Evolutionary conservation across 2,113 vertebrate genomes (phyloP), one percentile per base, ranked within the genome.

Genomic region (Sigmodon hispidus): DNA sequence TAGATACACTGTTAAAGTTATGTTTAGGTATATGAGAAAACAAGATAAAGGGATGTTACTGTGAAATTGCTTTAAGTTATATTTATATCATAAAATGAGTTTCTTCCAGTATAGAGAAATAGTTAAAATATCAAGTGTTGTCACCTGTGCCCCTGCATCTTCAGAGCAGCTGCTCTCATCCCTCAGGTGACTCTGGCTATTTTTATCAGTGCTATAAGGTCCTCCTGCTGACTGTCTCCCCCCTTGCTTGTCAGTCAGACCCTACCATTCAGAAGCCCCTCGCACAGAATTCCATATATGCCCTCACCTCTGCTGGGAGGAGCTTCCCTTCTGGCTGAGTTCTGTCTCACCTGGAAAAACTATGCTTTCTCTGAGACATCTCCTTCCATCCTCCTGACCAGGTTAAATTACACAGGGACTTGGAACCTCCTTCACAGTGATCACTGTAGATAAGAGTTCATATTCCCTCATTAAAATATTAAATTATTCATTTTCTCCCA

Each of bases 71-170:
- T 87, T 89, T 72, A 52, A 17, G 34, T 21, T 36, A 24, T 48
- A 2, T 48, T 48, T 61, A 24, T 6, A 61, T 29, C 83, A 63
- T 88, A 76, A 34, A 61, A 40, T 0, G 0, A 87, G 9, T 52
- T 90, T 79, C 17, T 79, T 73, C 79, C 57, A 84, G 17, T 45
- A 57, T 31, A 75, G 34, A 92, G 40, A 76, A 91, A 73, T 61
- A 48, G 6, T 84, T 77, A 79, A 77, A 92, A 52, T 59, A 31
- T 17, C 40, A 9, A 3, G 87, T 26, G 24, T 36, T 40, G 34
- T 40, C 61, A 22, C 45, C 73, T 77, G 87, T 3, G 12, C 34
- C 12, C 67, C 57, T 19, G 24, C n/a, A 81, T 55, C 11, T 4
- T 76, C 7, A 0, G 43, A 36, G 15, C 7, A 22, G 4, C 5